Conservation (phyloP, 1,140 invertebrate species). For the Drosophila watanabei region DNA sequence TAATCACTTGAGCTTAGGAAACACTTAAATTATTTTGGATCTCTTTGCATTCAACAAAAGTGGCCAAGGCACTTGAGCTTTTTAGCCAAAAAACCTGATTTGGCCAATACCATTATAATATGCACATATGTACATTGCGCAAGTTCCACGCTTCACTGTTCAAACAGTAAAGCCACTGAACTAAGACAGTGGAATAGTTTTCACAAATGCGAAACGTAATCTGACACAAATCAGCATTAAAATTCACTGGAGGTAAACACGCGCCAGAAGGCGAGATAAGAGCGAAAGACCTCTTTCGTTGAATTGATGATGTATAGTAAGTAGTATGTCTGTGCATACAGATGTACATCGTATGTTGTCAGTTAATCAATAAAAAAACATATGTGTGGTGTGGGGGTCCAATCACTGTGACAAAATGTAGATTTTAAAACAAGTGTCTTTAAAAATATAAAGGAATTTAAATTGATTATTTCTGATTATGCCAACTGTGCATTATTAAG, state of each 20-base stretch:
- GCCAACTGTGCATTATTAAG: too few relatives aligned
- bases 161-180: slow-evolving; percentile 10
- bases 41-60: neutral
- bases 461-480: neutral
- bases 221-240: slow-evolving; percentile 37
- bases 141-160: slow-evolving; percentile 34
- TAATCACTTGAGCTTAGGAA: neutral
- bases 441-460: neutral
- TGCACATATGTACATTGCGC: slow-evolving; percentile 19
- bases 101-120: slow-evolving; percentile 30
- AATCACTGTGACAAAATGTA: neutral
- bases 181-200: slow-evolving; percentile 26
- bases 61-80: slow-evolving; percentile 10
- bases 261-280: slow-evolving; percentile 66
- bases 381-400: slow-evolving; percentile 3
- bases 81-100: slow-evolving; percentile 26
- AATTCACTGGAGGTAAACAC: slow-evolving; percentile 70
- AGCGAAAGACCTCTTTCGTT: slow-evolving; percentile 61
- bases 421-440: neutral
- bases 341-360: slow-evolving; percentile 63
- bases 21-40: too few relatives aligned
- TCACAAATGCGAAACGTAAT: slow-evolving; percentile 40
- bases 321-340: neutral
- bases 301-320: slow-evolving; percentile 37
- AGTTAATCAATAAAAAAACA: slow-evolving; percentile 47